Evolutionary conservation across 2,888 invertebrate genomes (phyloP), one percentile per base, ranked within the genome.

Genomic region (Plebejus argus): DNA sequence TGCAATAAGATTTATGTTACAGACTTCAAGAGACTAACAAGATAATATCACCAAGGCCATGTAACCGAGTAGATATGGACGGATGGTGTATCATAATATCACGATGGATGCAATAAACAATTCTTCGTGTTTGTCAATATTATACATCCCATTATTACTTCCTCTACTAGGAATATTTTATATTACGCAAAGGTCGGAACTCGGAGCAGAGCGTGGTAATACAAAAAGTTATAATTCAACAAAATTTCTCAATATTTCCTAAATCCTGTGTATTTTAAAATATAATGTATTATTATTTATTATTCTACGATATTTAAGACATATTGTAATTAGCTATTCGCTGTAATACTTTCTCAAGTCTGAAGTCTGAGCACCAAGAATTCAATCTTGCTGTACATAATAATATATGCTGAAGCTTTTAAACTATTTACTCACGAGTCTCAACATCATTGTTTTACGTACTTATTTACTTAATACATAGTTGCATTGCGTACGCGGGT

Each of bases 1-100:
- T 49, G 33, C 74, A 74, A 28, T 74, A 23, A 49, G 74, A 74
- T 53, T 74, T 74, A 74, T 74, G 49, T 74, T 74, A 74, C 72
- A 23, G 72, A 72, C 74, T 53, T 49, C 74, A 74, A 18, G 35
- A 71, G 71, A 23, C 49, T 74, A 74, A 53, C 74, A 28, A 74
- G 74, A 49, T 74, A 74, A 74, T 53, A 33, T 18, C 49, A 15
- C 28, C 74, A 74, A 71, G 71, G 71, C n/a, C 39, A 39, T 39
- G 39, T 71, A 66, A 66, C 33, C 15, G 66, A 66, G 66, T 66
- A 33, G 66, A 66, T 66, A 66, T 33, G 61, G 61, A 23, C 61
- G 61, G 23, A 61, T 61, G 66, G 28, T 66, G 66, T 28, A 28
- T 28, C 28, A 66, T 66, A 23, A 12, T 15, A 66, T 28, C 28